Conservation (phyloP, 1,140 invertebrate genomes). For the Hycleus cichorii region DNA sequence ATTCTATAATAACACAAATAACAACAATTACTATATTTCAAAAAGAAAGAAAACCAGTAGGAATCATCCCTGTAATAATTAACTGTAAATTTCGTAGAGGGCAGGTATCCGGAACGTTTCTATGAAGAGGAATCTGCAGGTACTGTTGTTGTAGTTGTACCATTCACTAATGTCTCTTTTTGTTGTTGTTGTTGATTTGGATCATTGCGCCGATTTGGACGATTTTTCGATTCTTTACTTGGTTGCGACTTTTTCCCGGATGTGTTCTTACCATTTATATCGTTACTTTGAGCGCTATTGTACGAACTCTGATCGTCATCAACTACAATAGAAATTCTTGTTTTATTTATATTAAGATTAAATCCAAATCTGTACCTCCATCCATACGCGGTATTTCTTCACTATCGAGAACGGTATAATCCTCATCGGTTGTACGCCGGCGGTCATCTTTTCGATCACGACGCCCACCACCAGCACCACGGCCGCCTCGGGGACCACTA, state of each 20-base stretch:
- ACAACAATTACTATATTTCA: slow-evolving; percentile 6
- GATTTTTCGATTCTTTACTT: slow-evolving; percentile 41
- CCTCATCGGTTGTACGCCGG: slow-evolving; percentile 68
- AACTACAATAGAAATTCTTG: slow-evolving; percentile 12
- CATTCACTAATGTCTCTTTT: slow-evolving; percentile 52
- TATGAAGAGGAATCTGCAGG: too few relatives aligned
- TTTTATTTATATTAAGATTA: slow-evolving; percentile 11
- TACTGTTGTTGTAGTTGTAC: slow-evolving; percentile 37
- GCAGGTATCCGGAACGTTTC: slow-evolving; percentile 22
- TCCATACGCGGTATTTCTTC: slow-evolving; percentile 71
- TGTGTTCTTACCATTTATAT: too few relatives aligned
- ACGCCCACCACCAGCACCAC: slow-evolving; percentile 42
- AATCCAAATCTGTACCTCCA: slow-evolving; percentile 49
- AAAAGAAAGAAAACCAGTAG: slow-evolving; percentile 12
- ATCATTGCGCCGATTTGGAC: slow-evolving; percentile 38
- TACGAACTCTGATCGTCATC: slow-evolving; percentile 10
- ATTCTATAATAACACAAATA: not conserved
- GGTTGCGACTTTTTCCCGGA: not conserved
- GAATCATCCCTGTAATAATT: slow-evolving; percentile 13
- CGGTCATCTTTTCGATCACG: slow-evolving; percentile 50
- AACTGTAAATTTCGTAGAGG: not conserved
- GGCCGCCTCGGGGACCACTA: slow-evolving; percentile 39
- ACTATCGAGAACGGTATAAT: slow-evolving; percentile 70
- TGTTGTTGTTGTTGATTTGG: slow-evolving; percentile 36
- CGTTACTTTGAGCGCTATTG: not conserved